Base-by-base conservation (phyloP, 2,888 invertebrate genomes). In the Incurvaria masculella region DNA sequence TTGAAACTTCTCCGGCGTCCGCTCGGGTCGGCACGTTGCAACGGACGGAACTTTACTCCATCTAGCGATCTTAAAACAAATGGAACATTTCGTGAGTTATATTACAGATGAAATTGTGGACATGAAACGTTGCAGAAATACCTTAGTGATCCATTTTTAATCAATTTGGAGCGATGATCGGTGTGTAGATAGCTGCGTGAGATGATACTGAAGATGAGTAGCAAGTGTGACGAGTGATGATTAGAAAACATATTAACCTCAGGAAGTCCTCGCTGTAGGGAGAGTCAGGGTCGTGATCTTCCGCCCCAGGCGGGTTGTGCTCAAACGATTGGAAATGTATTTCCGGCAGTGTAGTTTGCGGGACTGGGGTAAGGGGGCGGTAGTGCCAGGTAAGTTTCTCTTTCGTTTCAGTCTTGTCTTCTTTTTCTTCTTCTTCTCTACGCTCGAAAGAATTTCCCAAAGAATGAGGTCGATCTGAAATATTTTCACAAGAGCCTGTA, bases 31-130 rank as follows among this genome's bases (percentile, higher is more conserved):
- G 76, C 82, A 53, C 84, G 80, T 63, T 81, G 73, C 58, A 84
- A 63, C 48, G 84, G 82, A 53, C 81, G 80, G 60, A 67, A 79
- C 65, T 83, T 84, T 59, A 86, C 81, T 57, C 86, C 86, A 66
- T 87, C 86, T 61, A 86, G 75, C 57, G 83, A 84, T 67, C 79
- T 79, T 78, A 72, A 54, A 79, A 79, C 73, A 74, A 79, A 75
- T 64, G 61, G 60, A 65, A 59, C 62, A 62, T 56, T 72, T 38
- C 56, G 67, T 72, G 71, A 74, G 64, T 68, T 73, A 70, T 73
- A 63, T 58, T 72, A 69, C 69, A 73, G 60, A 62, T 65, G 63
- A 61, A 55, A 52, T 56, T 57, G 63, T 63, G 64, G 54, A 54
- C 54, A 60, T 26, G 23, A 6, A 14, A 14, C 14, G 14, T n/a